Evolutionary conservation across 2,113 vertebrate species (phyloP).

Genomic region (Hyaena hyaena): DNA sequence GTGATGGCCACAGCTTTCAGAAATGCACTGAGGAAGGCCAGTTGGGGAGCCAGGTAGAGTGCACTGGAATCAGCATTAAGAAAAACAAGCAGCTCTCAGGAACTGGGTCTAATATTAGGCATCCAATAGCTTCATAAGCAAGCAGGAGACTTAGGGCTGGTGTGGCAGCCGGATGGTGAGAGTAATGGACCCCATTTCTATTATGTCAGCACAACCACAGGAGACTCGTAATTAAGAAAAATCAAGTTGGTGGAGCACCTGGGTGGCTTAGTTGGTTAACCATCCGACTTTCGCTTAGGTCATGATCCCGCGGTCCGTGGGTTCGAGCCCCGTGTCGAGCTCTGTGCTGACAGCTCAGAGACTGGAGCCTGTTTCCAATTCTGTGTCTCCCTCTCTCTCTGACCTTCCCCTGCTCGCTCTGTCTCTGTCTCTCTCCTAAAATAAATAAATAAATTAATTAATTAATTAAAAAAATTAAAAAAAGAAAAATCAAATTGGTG

Average conservation of each 20-base stretch:
- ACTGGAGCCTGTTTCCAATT: too few species aligned
- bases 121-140: background rate
- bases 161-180: background rate
- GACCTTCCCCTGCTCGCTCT: too few species aligned
- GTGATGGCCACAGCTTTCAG: background rate
- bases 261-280: too few species aligned
- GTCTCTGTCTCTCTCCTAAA: too few species aligned
- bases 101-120: background rate
- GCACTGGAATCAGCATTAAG: accelerated
- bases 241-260: accelerated
- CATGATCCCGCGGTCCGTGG: too few species aligned
- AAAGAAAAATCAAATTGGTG: background rate
- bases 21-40: background rate
- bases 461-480: too few species aligned
- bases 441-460: too few species aligned
- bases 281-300: too few species aligned
- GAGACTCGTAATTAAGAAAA: background rate
- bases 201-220: background rate
- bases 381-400: too few species aligned
- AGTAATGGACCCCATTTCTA: background rate
- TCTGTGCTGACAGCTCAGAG: too few species aligned
- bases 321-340: too few species aligned
- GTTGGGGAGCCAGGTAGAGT: background rate
- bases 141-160: background rate
- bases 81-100: background rate